Percentiles rank a stretch among this genome's conserved stretches.
phyloP scores from a whole-genome alignment of 2,888 invertebrate species.

The Ichneumon xanthorius region DNA sequence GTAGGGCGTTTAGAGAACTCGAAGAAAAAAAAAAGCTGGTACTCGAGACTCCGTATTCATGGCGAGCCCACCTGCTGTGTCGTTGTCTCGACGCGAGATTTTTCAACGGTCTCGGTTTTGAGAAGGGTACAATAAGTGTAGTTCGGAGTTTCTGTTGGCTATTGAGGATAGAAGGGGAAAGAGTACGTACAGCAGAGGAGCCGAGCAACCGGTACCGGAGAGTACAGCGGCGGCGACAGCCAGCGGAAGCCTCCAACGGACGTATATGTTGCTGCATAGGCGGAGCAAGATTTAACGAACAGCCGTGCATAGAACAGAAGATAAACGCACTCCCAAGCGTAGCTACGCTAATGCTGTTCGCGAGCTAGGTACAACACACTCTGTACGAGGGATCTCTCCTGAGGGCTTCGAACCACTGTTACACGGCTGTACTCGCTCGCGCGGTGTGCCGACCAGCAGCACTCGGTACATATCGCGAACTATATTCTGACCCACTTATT shows the following conservation, averaged over 20 bases:
- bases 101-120: slow-evolving; percentile 29
- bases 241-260: slow-evolving; percentile 69
- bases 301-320: slow-evolving; percentile 3
- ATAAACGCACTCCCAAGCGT: slow-evolving; percentile 11
- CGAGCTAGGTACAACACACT: slow-evolving; percentile 31
- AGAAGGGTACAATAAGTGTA: slow-evolving; percentile 18
- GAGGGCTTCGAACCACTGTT: slow-evolving; percentile 65
- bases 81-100: neutral
- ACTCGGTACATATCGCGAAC: slow-evolving; percentile 45
- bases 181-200: slow-evolving; percentile 20
- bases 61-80: slow-evolving; percentile 10
- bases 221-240: slow-evolving; percentile 33
- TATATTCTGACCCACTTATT: slow-evolving; percentile 48
- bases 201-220: slow-evolving; percentile 38
- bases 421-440: slow-evolving; percentile 46
- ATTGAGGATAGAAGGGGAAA: slow-evolving; percentile 51
- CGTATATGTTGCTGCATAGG: slow-evolving; percentile 63
- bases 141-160: slow-evolving; percentile 41
- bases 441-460: slow-evolving; percentile 55
- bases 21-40: neutral
- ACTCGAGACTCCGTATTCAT: slow-evolving; percentile 10
- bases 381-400: slow-evolving; percentile 65
- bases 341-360: slow-evolving; percentile 50
- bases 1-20: neutral
- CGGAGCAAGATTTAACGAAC: slow-evolving; percentile 47